A percentile compares a stretch with the other conserved stretches of the same genome.
Evolutionary conservation across 2,797 vertebrate genomes (phyloP).

Genomic region (Bradypodion pumilum): DNA sequence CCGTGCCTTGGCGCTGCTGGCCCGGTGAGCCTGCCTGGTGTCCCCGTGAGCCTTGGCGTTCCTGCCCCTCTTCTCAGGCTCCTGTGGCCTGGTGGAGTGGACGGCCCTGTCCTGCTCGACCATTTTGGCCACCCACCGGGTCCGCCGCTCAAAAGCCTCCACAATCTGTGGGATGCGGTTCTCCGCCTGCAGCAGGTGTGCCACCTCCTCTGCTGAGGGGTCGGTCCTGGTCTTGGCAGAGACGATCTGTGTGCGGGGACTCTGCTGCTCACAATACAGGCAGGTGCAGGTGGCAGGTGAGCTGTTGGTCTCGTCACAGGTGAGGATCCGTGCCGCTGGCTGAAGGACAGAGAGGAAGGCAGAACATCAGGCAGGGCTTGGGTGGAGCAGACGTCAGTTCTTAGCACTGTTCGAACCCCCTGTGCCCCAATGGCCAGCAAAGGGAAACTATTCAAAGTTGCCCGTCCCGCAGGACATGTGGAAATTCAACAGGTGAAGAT

Average conservation of each 20-base stretch:
- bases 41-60: neutral
- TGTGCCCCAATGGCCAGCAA: neutral
- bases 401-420: rapidly evolving
- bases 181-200: neutral
- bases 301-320: neutral
- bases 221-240: neutral
- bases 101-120: neutral
- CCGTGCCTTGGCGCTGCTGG: neutral
- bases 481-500: neutral
- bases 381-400: neutral
- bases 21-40: neutral
- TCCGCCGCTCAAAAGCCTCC: slow-evolving; percentile 19
- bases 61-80: neutral
- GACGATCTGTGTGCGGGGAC: rapidly evolving
- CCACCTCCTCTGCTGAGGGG: neutral
- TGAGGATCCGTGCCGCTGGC: neutral
- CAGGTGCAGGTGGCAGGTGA: neutral
- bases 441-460: neutral
- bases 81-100: neutral
- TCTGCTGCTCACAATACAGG: slow-evolving; percentile 20
- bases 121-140: slow-evolving; percentile 18
- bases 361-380: neutral
- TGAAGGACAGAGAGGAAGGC: neutral
- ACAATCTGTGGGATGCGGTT: slow-evolving; percentile 20
- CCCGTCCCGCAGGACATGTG: neutral